Base-by-base conservation (phyloP, 1,140 invertebrate genomes). In the Trichomalopsis sarcophagae region DNA sequence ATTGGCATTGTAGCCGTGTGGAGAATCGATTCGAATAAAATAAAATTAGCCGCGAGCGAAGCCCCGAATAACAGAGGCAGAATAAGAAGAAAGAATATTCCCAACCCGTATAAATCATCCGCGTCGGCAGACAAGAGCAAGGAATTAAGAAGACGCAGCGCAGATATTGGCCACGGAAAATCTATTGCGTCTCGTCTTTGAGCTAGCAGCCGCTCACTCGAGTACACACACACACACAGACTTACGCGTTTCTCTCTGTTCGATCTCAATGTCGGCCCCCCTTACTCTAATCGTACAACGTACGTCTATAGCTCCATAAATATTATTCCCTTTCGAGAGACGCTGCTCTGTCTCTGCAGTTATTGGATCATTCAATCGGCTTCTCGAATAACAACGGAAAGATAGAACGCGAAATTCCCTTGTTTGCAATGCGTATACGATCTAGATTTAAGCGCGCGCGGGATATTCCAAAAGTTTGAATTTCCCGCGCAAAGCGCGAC, bases 241-340 rank as follows among this genome's bases (percentile, higher is more conserved):
- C n/a, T n/a, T 27, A 27, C 27, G 27, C 13, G 27, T 71, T 71
- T 40, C 71, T 69, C 82, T 36, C 33, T 83, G 82, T 62, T 83
- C 75, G 36, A 83, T 83, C 44, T 84, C 75, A 84, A 84, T 77
- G 82, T 83, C 74, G 62, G 40, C 23, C 17, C 23, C 17, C 66
- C 27, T n/a, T 68, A 9, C 27, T 33, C 33, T 78, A 71, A 77
- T 84, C 55, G 76, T 78, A 27, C 27, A 7, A 62, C 21, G 21
- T 17, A 17, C 55, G 55, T n/a, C 17, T 62, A 21, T 62, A 62
- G 23, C 44, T 84, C 23, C 36, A 71, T 73, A 71, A 84, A 77
- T 84, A 79, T 84, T 84, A 79, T 79, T 79, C 76, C 40, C 75
- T 79, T 44, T 71, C 66, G 40, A 73, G 33, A 21, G 23, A 40